A percentile compares a stretch with the other conserved stretches of the same genome.
Conservation (phyloP, 2,888 invertebrate species). For the Drosophila infuscata region DNA sequence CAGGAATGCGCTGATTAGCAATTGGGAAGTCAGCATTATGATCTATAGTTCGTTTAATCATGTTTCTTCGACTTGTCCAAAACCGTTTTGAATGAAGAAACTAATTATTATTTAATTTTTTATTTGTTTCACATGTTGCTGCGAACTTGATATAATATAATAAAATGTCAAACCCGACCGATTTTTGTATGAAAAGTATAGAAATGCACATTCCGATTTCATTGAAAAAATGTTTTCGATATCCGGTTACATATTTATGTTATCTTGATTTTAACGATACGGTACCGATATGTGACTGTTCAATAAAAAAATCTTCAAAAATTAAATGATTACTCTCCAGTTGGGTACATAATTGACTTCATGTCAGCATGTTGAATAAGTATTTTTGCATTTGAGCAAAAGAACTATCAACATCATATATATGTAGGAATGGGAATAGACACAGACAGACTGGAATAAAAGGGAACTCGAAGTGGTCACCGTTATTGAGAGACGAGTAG, state of each 20-base stretch:
- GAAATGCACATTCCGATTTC: not conserved
- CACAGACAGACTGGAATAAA: too few relatives aligned
- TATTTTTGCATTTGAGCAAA: not conserved
- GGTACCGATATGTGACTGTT: not conserved
- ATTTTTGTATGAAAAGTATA: too few relatives aligned
- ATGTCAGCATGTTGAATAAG: not conserved
- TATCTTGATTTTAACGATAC: not conserved
- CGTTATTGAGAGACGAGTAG: too few relatives aligned
- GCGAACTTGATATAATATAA: too few relatives aligned
- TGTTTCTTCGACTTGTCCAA: not conserved
- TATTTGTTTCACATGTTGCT: too few relatives aligned
- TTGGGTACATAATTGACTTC: not conserved
- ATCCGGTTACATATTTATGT: not conserved
- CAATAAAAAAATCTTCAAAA: not conserved
- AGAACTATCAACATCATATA: not conserved
- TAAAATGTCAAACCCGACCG: too few relatives aligned
- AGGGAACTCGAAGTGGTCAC: too few relatives aligned
- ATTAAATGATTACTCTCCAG: not conserved
- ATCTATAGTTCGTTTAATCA: not conserved
- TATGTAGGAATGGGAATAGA: too few relatives aligned
- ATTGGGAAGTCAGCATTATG: not conserved
- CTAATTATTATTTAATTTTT: not conserved
- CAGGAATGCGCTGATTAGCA: not conserved
- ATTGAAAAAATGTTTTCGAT: not conserved
- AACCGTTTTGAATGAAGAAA: not conserved